These are phyloP conservation scores for Delphinapterus leucas DNA, from an alignment of 2,113 vertebrate species.

Conservation along the genomic window DNA sequence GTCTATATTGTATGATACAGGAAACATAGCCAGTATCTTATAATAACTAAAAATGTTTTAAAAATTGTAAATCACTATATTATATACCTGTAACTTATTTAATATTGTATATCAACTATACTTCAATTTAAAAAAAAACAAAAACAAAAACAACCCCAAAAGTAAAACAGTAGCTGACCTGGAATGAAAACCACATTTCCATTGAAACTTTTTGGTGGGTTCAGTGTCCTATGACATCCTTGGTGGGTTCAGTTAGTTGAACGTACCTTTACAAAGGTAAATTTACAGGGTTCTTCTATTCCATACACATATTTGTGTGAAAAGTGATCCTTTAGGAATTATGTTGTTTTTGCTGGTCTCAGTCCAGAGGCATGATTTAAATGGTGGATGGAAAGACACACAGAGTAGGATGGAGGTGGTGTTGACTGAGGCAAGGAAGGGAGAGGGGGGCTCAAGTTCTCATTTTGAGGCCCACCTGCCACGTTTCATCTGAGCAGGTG, in stretches of 20 bases:
- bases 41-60: background rate
- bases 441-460: too few relatives aligned
- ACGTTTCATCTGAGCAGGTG: too few relatives aligned
- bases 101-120: too few relatives aligned
- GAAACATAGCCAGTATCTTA: background rate
- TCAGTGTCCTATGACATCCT: too few relatives aligned
- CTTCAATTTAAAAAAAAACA: too few relatives aligned
- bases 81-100: too few relatives aligned
- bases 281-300: background rate
- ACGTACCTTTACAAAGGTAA: accelerated
- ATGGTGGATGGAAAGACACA: background rate
- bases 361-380: background rate
- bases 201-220: background rate
- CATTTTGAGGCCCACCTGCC: too few relatives aligned
- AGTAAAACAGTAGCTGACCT: background rate
- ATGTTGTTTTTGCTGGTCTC: background rate
- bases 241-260: background rate
- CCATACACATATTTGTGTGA: background rate
- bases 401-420: background rate
- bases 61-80: background rate
- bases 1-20: background rate
- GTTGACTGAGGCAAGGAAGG: background rate
- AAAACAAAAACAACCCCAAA: too few relatives aligned
- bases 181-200: background rate
- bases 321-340: background rate